Evolutionary conservation across 2,113 vertebrate species (phyloP).

Genomic region (Nestor notabilis): DNA sequence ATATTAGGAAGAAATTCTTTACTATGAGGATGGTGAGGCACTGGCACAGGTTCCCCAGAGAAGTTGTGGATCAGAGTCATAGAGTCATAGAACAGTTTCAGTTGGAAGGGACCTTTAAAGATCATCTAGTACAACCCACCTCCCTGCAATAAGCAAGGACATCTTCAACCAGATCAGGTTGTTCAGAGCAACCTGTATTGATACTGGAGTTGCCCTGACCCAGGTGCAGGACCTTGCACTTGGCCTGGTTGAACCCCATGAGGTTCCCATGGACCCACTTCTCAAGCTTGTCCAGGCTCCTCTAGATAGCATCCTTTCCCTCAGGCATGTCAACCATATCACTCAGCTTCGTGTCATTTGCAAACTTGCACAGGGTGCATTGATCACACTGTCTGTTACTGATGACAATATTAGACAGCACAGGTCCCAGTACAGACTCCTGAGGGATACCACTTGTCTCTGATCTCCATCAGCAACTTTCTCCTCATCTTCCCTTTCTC

Average conservation of each 20-base stretch:
- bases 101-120: not conserved
- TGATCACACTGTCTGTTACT: not conserved
- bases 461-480: not conserved
- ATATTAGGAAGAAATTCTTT: not conserved
- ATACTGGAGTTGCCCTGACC: fast-evolving
- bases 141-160: fast-evolving
- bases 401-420: not conserved
- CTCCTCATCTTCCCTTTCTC: not conserved
- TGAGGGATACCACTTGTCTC: not conserved
- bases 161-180: not conserved
- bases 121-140: fast-evolving
- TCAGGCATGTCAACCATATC: fast-evolving
- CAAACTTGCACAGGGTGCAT: not conserved
- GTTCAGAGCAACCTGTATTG: not conserved
- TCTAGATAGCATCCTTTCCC: not conserved
- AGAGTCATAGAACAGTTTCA: not conserved
- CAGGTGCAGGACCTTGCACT: not conserved
- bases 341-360: not conserved
- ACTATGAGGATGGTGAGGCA: not conserved
- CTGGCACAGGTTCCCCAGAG: not conserved
- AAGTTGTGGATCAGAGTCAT: too few relatives aligned
- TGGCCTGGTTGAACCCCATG: not conserved
- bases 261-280: fast-evolving
- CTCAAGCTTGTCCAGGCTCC: not conserved
- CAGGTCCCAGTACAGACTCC: fast-evolving